Percentiles rank a stretch among this genome's conserved stretches.
Conservation (phyloP, 35 echinoderm and acorn worm genomes). For the Acanthaster planci region DNA sequence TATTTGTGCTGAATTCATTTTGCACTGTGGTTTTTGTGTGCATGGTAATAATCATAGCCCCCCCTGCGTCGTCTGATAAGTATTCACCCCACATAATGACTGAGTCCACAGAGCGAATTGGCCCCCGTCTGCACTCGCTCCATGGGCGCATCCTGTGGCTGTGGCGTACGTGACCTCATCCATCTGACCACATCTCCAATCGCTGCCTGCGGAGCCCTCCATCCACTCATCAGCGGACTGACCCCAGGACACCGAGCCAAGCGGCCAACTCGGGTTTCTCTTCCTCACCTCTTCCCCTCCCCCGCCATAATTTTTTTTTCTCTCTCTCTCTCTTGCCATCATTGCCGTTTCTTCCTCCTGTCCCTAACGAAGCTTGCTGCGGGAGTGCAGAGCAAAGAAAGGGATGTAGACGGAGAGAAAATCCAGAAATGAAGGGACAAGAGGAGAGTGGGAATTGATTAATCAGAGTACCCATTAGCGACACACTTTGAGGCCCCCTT, state of each 20-base stretch:
- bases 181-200: background rate
- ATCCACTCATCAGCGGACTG: background rate
- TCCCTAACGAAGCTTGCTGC: background rate
- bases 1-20: too few species aligned
- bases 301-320: background rate
- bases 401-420: background rate
- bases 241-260: background rate
- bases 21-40: too few species aligned
- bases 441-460: conserved; percentile 27
- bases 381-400: background rate
- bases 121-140: background rate
- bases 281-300: background rate
- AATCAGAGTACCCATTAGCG: conserved; percentile 21
- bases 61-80: background rate
- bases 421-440: background rate
- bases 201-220: background rate
- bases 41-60: background rate
- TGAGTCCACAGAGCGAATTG: conserved; percentile 3
- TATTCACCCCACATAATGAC: conserved; percentile 10
- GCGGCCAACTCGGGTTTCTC: background rate
- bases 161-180: conserved; percentile 14
- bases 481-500: conserved; percentile 17
- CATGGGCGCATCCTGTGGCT: background rate
- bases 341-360: background rate
- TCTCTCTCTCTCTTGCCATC: background rate